A percentile compares a stretch with the other conserved stretches of the same genome.
Evolutionary conservation across 2,797 vertebrate genomes (phyloP).

Genomic region (Squalus acanthias): DNA sequence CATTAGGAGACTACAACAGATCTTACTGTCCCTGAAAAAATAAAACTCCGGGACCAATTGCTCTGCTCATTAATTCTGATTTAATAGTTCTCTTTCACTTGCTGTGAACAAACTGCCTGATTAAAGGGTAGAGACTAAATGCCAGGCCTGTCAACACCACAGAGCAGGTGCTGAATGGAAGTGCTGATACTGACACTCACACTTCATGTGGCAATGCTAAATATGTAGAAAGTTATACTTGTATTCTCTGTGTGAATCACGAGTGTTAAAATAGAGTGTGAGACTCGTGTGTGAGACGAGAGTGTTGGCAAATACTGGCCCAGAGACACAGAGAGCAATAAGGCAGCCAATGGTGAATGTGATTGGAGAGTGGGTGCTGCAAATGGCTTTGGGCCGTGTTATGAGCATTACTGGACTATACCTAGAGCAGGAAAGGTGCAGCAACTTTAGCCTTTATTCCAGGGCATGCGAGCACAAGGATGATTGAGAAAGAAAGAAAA

Average conservation of each 20-base stretch:
- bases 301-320: not conserved
- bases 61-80: not conserved
- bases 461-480: too few relatives aligned
- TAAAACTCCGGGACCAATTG: not conserved
- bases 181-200: not conserved
- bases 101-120: not conserved
- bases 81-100: not conserved
- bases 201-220: not conserved
- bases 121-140: not conserved
- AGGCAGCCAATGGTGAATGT: not conserved
- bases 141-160: not conserved
- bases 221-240: not conserved
- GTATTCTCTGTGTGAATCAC: not conserved
- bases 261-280: not conserved
- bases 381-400: not conserved
- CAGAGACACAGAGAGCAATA: not conserved
- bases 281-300: not conserved
- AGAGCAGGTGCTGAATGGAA: not conserved
- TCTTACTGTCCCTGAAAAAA: not conserved
- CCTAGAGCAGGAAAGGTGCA: too few relatives aligned
- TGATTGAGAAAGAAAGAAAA: too few relatives aligned
- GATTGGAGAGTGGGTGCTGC: not conserved
- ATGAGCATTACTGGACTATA: not conserved
- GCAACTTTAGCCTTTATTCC: too few relatives aligned
- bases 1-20: too few relatives aligned